Percentiles rank a stretch among this genome's conserved stretches.
Conservation (phyloP, 2,113 vertebrate species). For the Murina feae region DNA sequence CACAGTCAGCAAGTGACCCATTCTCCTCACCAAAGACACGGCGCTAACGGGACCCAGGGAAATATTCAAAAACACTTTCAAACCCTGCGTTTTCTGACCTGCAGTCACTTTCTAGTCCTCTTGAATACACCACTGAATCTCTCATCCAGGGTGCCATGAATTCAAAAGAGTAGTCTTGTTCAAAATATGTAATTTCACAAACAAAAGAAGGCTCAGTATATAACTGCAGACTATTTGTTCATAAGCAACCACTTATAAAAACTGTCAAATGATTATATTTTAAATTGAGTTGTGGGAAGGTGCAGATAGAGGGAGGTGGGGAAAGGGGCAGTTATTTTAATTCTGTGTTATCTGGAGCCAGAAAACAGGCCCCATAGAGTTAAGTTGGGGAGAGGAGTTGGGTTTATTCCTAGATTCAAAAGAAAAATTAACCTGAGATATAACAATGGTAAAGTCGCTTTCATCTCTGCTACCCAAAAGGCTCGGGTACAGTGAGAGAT, state of each 20-base stretch:
- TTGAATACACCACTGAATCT: background rate
- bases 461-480: background rate
- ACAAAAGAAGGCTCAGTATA: conserved; percentile 1
- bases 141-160: background rate
- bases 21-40: background rate
- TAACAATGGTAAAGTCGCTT: background rate
- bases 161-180: conserved; percentile 2
- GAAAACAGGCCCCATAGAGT: background rate
- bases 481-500: background rate
- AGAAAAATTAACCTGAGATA: conserved; percentile 3
- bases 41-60: background rate
- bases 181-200: conserved; percentile 20
- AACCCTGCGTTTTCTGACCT: background rate
- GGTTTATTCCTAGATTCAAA: background rate
- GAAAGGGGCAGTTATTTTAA: background rate
- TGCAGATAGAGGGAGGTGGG: background rate
- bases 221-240: background rate
- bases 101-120: background rate
- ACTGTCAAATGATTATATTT: background rate
- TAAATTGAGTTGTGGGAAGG: background rate
- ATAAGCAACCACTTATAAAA: background rate
- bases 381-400: background rate
- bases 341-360: background rate
- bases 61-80: background rate
- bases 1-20: background rate